Conservation (phyloP, 2,113 vertebrate species). For the Camelus bactrianus region DNA sequence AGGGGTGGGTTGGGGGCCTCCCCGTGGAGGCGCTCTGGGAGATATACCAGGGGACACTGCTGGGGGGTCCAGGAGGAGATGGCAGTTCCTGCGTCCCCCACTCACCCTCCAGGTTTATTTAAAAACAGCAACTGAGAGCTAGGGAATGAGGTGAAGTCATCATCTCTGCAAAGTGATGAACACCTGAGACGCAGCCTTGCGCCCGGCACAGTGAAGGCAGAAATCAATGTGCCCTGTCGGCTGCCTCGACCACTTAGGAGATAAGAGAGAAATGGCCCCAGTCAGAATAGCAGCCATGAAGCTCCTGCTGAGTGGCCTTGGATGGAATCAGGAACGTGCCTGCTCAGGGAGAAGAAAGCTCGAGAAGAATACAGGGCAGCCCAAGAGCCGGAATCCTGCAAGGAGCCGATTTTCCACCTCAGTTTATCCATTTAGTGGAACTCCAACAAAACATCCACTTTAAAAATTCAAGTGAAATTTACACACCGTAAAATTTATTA, state of each 20-base stretch:
- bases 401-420: background rate
- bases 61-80: background rate
- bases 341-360: background rate
- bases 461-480: background rate
- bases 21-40: background rate
- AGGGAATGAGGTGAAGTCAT: background rate
- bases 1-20: background rate
- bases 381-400: background rate
- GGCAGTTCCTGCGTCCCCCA: background rate
- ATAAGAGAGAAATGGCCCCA: too few species aligned
- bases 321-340: accelerated
- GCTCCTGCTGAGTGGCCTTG: accelerated
- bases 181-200: too few species aligned
- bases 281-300: background rate
- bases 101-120: background rate
- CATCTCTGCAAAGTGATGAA: background rate
- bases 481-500: background rate
- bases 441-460: background rate
- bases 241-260: background rate
- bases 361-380: background rate
- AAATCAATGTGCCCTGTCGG: background rate
- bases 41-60: accelerated
- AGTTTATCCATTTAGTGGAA: accelerated
- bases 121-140: background rate
- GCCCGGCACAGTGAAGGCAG: background rate